Conservation (phyloP, 37 sponge, comb jelly and placozoan species). For the Ianthella basta region DNA sequence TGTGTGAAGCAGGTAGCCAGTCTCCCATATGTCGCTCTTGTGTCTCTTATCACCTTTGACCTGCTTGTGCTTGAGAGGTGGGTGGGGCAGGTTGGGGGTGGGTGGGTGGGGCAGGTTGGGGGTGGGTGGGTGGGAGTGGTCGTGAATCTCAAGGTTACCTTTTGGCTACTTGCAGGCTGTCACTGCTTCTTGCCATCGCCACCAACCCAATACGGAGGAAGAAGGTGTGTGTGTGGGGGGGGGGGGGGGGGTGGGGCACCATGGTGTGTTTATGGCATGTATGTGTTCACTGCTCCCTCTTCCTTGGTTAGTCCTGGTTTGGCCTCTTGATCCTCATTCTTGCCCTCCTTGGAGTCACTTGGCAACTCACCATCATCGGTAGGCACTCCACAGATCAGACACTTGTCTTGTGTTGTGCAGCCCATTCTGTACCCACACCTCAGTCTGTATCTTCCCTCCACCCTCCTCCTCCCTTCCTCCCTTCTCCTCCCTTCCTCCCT, state of each 20-base stretch:
- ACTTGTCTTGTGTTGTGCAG: no score
- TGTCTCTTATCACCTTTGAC: neutral
- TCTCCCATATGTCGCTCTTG: neutral
- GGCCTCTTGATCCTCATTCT: constrained; percentile 13
- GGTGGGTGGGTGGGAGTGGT: no score
- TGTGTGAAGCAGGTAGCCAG: neutral
- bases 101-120: no score
- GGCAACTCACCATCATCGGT: neutral
- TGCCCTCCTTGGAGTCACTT: neutral
- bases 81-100: neutral
- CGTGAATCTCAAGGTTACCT: no score
- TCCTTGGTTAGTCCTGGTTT: constrained; percentile 26
- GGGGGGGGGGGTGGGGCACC: no score
- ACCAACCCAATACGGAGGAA: constrained; percentile 6
- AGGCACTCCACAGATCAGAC: no score
- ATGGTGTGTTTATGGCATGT: no score
- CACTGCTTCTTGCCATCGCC: neutral
- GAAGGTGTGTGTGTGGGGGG: neutral
- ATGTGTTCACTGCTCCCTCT: no score
- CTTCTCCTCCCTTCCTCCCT: neutral
- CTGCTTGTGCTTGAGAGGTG: constrained; percentile 1
- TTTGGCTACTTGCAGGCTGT: neutral
- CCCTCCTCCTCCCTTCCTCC: neutral
- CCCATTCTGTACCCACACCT: no score
- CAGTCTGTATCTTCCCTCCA: neutral